Evolutionary conservation across 2,888 invertebrate genomes (phyloP), one percentile per base, ranked within the genome.

Genomic region (Acleris laterana): DNA sequence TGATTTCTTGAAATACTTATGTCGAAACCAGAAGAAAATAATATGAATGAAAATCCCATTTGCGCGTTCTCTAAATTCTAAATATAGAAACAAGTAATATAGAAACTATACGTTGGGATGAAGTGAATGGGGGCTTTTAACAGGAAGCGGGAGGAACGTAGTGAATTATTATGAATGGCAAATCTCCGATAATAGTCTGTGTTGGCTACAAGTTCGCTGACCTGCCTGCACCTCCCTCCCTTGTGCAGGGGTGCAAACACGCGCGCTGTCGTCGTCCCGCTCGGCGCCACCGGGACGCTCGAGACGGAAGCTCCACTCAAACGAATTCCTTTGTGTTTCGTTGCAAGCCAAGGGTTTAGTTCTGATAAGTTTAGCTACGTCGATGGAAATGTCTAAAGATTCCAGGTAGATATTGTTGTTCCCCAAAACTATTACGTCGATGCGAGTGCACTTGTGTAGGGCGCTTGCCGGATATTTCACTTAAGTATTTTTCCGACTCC

Each of bases 151-250:
- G 5, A 16, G 28, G 11, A 6, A 28, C 5, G 2, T 16, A 2
- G 28, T 13, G 28, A 22, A 57, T 44, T 46, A 38, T 25, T 32
- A 62, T 62, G 11, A 53, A 52, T 63, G 59, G 59, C 20, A 51
- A 56, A 51, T 56, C 55, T 42, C 28, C 32, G 7, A 32, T 32
- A 56, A 59, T 65, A 57, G 61, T 65, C 85, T 71, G 70, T 72
- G 71, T 80, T 78, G 82, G 79, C 80, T 78, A 80, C 77, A 72
- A 78, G 90, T 89, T 90, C 91, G 87, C 74, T 90, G 90, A 91
- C 90, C 91, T 83, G 84, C 74, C 70, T 80, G 79, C 80, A 81
- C 80, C 79, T 87, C 89, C 89, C 86, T 80, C 80, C 83, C 88
- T 87, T 87, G 89, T 89, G 90, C 89, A 87, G 84, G 68, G 68